Evolutionary conservation across 2,797 vertebrate species (phyloP), one percentile per base, ranked within the genome.

Genomic region (Ficedula albicollis): DNA sequence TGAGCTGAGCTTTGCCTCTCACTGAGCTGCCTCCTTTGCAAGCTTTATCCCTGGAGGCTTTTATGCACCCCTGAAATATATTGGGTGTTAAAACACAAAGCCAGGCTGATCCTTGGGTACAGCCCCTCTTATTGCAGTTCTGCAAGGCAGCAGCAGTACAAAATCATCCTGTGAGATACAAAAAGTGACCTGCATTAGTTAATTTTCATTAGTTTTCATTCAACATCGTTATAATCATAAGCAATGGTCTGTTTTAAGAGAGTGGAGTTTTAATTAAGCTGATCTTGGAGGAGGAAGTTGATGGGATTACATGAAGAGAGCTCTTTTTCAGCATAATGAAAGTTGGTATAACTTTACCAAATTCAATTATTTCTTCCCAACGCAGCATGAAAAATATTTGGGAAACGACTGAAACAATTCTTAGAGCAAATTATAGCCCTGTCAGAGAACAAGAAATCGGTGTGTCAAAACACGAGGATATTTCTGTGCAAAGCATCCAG

Each of bases 361-460:
- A 97, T 94, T 87, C 89, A 97, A 94, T 96, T 96, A 97, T 94
- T 97, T 94, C 92, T 83, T 70, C 59, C 76, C 75, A 84, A 44
- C 4, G 9, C 86, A 54, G 52, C 67, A 51, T 75, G 77, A 96
- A 92, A 97, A 97, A 95, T 94, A 94, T 95, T 97, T 96, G 94
- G 94, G 89, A 93, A 93, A 63, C 3, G 68, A 97, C 95, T 97
- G 97, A 98, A 97, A 97, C 90, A 95, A 95, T 96, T 97, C 96
- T 96, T 97, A 94, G 94, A 97, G 93, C 95, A 98, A 97, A 98
- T 97, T 97, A 97, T 86, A 97, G 74, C 89, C 82, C 95, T 98
- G 97, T 97, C 97, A 97, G 96, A 84, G 97, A 98, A 97, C 94
- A 97, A 97, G 97, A 96, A 97, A 96, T 96, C 93, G 87, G 89